Evolutionary conservation across 2,797 vertebrate genomes (phyloP).

Genomic region (Falco peregrinus): DNA sequence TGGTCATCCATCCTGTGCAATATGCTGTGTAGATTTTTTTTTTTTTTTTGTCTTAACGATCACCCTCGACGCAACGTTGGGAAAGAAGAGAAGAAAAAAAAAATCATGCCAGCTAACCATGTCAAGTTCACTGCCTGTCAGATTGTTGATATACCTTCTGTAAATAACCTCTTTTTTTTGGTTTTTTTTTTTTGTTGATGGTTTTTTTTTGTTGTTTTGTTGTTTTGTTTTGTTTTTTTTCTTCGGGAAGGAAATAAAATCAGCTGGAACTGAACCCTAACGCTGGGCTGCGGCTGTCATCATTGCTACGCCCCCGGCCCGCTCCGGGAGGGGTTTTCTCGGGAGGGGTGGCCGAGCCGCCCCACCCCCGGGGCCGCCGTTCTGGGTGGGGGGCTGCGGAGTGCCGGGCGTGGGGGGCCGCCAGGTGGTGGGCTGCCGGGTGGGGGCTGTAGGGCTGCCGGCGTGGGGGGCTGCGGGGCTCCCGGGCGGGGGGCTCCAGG

Average conservation of each 20-base stretch:
- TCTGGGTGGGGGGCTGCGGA: too few species aligned
- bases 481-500: background rate
- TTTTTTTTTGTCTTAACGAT: conserved; percentile 83
- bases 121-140: conserved; percentile 99
- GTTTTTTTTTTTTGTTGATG: conserved; percentile 61
- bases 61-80: conserved; percentile 89
- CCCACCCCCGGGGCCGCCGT: background rate
- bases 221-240: conserved; percentile 63
- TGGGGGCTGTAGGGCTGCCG: too few species aligned
- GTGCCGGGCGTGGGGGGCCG: too few species aligned
- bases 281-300: conserved; percentile 76
- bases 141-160: conserved; percentile 99
- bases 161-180: conserved; percentile 87
- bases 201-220: too few species aligned
- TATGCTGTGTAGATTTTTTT: conserved; percentile 98
- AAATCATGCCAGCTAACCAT: conserved; percentile 95
- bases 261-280: conserved; percentile 99
- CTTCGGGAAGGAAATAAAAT: conserved; percentile 99
- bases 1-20: conserved; percentile 98
- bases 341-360: background rate
- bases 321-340: background rate
- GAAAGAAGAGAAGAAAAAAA: conserved; percentile 68
- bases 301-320: background rate
- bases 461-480: background rate
- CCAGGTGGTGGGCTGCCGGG: too few species aligned